phyloP scores from a whole-genome alignment of 2,797 vertebrate genomes.

The Anguilla anguilla region DNA sequence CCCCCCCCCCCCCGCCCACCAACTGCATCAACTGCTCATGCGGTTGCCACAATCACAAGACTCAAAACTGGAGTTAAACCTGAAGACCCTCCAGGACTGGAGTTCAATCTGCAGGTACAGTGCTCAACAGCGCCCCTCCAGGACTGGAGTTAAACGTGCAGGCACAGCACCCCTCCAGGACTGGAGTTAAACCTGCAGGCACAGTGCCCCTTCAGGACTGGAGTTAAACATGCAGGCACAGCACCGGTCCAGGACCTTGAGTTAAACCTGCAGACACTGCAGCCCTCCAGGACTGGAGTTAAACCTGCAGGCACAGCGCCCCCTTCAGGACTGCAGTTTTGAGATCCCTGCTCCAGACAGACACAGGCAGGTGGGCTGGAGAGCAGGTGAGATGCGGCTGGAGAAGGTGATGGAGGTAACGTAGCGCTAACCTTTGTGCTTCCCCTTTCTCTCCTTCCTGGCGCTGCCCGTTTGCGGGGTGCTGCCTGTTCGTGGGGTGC shows the following conservation, averaged over 20 bases:
- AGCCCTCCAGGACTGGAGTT: too few relatives aligned
- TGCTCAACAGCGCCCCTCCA: too few relatives aligned
- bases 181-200: too few relatives aligned
- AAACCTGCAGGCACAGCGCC: background rate
- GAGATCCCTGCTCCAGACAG: background rate
- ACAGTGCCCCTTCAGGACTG: too few relatives aligned
- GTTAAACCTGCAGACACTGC: background rate
- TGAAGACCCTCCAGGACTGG: background rate
- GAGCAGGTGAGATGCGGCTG: background rate
- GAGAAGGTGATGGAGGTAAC: background rate
- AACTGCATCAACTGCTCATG: background rate
- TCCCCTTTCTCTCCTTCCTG: slow-evolving; percentile 93
- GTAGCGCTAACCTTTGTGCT: slow-evolving; percentile 92
- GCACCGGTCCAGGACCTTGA: too few relatives aligned
- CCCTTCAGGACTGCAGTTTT: background rate
- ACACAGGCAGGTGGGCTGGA: background rate
- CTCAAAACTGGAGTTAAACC: background rate
- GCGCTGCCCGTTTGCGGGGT: slow-evolving; percentile 80
- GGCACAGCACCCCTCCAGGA: too few relatives aligned
- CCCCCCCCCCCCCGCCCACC: too few relatives aligned
- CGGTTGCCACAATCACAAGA: too few relatives aligned
- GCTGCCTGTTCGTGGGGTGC: slow-evolving; percentile 50
- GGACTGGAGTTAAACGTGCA: too few relatives aligned
- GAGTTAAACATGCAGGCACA: too few relatives aligned
- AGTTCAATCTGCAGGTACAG: too few relatives aligned